Percentiles rank a stretch among this genome's conserved stretches.
Evolutionary conservation across 2,113 vertebrate genomes (phyloP).

Genomic region (Nymphicus hollandicus): DNA sequence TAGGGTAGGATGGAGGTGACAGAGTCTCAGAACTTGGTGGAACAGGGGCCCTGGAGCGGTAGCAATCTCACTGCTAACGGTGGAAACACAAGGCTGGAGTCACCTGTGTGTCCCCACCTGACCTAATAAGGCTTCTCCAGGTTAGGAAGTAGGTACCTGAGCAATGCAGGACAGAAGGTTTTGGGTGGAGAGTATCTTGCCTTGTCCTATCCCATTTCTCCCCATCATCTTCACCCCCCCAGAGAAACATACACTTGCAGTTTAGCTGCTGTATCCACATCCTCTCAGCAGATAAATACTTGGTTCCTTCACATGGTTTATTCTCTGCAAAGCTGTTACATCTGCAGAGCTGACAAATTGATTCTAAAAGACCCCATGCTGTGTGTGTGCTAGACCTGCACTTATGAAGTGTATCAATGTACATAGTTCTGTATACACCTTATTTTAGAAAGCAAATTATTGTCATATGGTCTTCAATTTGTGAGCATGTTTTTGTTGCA

Average conservation of each 20-base stretch:
- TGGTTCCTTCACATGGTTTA: neutral
- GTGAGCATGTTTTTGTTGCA: neutral
- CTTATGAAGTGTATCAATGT: neutral
- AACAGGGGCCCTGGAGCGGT: neutral
- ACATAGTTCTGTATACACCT: neutral
- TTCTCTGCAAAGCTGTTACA: neutral
- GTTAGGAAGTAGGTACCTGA: neutral
- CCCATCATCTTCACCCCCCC: neutral
- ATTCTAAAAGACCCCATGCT: neutral
- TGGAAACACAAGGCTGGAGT: neutral
- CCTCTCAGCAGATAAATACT: neutral
- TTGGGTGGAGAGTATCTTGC: rapidly evolving
- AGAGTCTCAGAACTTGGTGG: neutral
- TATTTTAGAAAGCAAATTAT: neutral
- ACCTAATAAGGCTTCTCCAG: neutral
- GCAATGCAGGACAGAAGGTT: neutral
- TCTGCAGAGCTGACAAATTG: neutral
- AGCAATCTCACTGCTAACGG: neutral
- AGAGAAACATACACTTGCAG: neutral
- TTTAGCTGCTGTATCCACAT: neutral
- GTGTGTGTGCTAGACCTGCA: neutral
- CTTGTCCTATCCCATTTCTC: neutral
- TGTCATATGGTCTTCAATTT: neutral
- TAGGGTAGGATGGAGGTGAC: neutral
- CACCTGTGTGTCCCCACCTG: neutral